Percentiles rank a stretch among this genome's conserved stretches.
Conservation (phyloP, 30 jellyfish, hydroid and myxozoan genomes). For the Turritopsis rubra region DNA sequence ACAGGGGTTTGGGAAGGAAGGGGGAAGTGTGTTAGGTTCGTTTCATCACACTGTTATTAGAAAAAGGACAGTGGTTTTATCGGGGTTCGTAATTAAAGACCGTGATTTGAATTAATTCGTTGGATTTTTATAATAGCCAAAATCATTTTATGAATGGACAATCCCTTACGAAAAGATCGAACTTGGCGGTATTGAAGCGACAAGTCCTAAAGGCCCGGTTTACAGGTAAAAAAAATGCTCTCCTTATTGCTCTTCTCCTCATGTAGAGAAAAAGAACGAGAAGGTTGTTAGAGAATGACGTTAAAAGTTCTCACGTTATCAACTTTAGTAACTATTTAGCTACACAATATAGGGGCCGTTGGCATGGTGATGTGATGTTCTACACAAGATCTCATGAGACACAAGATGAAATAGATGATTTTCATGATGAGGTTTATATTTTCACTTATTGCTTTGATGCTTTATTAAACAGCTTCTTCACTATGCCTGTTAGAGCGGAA, state of each 20-base stretch:
- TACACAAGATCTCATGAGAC: slow-evolving; percentile 25
- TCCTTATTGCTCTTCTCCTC: too few relatives aligned
- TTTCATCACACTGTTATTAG: too few relatives aligned
- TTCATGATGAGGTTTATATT: slow-evolving; percentile 29
- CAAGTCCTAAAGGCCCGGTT: slow-evolving; percentile 55
- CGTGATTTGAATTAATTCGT: too few relatives aligned
- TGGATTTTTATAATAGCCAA: slow-evolving; percentile 26
- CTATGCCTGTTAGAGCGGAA: too few relatives aligned
- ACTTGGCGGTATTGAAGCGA: slow-evolving; percentile 49
- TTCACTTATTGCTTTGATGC: background rate
- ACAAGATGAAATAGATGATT: slow-evolving; percentile 14
- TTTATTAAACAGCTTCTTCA: too few relatives aligned
- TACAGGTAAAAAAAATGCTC: slow-evolving; percentile 49
- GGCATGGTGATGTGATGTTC: slow-evolving; percentile 86
- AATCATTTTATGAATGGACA: slow-evolving; percentile 63
- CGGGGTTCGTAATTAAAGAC: too few relatives aligned
- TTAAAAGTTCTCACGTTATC: background rate
- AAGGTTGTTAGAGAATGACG: background rate
- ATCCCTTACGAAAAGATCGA: slow-evolving; percentile 52
- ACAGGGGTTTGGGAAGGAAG: too few relatives aligned
- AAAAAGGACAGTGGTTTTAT: too few relatives aligned
- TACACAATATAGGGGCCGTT: slow-evolving; percentile 42
- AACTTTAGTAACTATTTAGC: background rate
- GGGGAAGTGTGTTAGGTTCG: too few relatives aligned
- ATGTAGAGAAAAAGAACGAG: too few relatives aligned